Base-by-base conservation (phyloP, 2,113 vertebrate genomes). In the Carassius gibelio region DNA sequence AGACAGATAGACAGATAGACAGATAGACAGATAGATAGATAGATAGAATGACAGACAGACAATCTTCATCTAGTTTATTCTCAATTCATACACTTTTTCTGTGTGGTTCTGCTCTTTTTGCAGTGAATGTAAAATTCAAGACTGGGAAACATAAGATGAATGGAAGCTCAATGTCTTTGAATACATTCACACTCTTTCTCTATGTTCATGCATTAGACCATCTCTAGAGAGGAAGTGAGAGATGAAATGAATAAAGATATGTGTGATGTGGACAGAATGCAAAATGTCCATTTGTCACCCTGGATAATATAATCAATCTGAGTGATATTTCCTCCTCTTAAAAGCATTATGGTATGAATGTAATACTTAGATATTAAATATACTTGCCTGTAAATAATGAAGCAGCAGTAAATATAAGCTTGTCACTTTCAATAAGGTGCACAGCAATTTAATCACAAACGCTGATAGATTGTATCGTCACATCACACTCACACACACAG, bases 1-100 rank as follows among this genome's bases (percentile, higher is more conserved):
- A 68, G 45, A 79, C 17, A 68, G 26, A 92, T 92, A 72, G 94
- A 93, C 87, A 38, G 91, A 42, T 1, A 7, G 92, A 94, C 91
- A 91, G 90, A 93, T 87, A 80, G 92, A 92, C 89, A 90, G 82
- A 91, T 8, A 9, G 42, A 45, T 45, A 9, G 36, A 38, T 5
- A 38, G 36, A 38, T 5, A 38, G 36, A 38, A 3, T 0, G 3
- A 38, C 36, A 38, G 36, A 38, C 1, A 15, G 59, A 59, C 10
- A 52, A 14, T 52, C 48, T 14, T 23, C 23, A 64, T 13, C 9
- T 64, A 26, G 62, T 64, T 26, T 64, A 23, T 64, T 64, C 3
- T 64, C 55, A n/a, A 59, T 21, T 59, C 57, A 59, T 59, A 2
- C 19, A 17, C 19, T 30, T 21, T 71, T n/a, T 42, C 8, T 11